Conservation (phyloP, 2,797 vertebrate genomes). For the Tauraco hartlaubi region DNA sequence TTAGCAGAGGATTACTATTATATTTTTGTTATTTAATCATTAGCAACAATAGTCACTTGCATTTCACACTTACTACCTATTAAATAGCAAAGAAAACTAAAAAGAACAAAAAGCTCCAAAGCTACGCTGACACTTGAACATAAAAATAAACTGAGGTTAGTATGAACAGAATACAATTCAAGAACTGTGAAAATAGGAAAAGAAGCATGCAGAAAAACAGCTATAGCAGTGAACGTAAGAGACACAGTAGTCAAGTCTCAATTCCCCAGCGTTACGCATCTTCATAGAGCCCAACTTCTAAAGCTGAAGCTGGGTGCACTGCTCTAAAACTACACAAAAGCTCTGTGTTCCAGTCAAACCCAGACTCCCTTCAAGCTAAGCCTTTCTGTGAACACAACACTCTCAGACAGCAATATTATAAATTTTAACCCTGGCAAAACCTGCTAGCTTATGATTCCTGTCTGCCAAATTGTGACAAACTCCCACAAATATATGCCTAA, state of each 20-base stretch:
- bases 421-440: not conserved
- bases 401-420: not conserved
- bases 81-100: not conserved
- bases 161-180: too few relatives aligned
- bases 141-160: too few relatives aligned
- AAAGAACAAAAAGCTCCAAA: not conserved
- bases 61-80: not conserved
- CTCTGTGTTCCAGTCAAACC: not conserved
- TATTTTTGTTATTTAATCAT: not conserved
- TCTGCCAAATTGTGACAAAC: not conserved
- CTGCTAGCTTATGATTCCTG: not conserved
- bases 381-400: not conserved
- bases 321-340: not conserved
- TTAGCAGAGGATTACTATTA: not conserved
- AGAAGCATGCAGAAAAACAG: not conserved
- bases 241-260: constrained; percentile 57
- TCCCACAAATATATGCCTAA: not conserved
- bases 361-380: constrained; percentile 6
- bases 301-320: not conserved
- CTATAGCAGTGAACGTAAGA: constrained; percentile 79
- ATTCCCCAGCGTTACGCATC: not conserved
- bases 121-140: too few relatives aligned
- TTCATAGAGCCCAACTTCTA: not conserved
- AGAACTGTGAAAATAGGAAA: too few relatives aligned
- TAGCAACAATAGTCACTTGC: not conserved